phyloP scores from a whole-genome alignment of 2,797 vertebrate genomes.

The Clarias platycephalus region DNA sequence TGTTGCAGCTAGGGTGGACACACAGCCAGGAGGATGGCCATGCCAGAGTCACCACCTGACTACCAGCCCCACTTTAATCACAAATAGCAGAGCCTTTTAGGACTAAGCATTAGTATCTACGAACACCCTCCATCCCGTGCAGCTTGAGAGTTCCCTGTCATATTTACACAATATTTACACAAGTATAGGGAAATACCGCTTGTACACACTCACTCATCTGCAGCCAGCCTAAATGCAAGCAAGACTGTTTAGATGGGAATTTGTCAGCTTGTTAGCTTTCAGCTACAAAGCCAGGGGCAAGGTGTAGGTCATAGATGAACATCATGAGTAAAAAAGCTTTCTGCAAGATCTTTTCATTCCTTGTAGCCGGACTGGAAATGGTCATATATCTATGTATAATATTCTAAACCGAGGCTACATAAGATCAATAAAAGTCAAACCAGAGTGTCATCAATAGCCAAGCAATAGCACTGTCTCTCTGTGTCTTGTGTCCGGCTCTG shows the following conservation, averaged over 20 bases:
- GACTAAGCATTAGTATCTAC: slow-evolving; percentile 42
- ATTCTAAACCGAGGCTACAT: slow-evolving; percentile 29
- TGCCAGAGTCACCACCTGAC: slow-evolving; percentile 58
- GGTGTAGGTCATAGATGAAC: slow-evolving; percentile 9
- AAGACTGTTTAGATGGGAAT: slow-evolving; percentile 20
- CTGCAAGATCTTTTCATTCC: not conserved
- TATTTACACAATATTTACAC: slow-evolving; percentile 28
- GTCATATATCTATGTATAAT: slow-evolving; percentile 27
- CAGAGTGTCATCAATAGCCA: slow-evolving; percentile 31
- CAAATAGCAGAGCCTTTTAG: slow-evolving; percentile 35
- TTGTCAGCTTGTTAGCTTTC: not conserved
- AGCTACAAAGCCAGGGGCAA: slow-evolving; percentile 12
- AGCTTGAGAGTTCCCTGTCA: slow-evolving; percentile 37
- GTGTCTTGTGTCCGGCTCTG: slow-evolving; percentile 57
- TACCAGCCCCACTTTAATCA: slow-evolving; percentile 36
- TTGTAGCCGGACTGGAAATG: slow-evolving; percentile 29
- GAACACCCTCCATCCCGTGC: slow-evolving; percentile 29
- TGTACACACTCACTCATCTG: not conserved
- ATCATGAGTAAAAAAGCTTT: slow-evolving; percentile 8
- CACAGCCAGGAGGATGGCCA: slow-evolving; percentile 60
- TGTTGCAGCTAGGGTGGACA: slow-evolving; percentile 60
- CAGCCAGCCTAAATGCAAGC: slow-evolving; percentile 20
- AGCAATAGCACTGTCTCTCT: slow-evolving; percentile 56
- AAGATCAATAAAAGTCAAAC: slow-evolving; percentile 31
- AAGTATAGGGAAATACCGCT: slow-evolving; percentile 15